Base-by-base conservation (phyloP, 2,797 vertebrate genomes). In the Mormyrus hasselquistii region DNA sequence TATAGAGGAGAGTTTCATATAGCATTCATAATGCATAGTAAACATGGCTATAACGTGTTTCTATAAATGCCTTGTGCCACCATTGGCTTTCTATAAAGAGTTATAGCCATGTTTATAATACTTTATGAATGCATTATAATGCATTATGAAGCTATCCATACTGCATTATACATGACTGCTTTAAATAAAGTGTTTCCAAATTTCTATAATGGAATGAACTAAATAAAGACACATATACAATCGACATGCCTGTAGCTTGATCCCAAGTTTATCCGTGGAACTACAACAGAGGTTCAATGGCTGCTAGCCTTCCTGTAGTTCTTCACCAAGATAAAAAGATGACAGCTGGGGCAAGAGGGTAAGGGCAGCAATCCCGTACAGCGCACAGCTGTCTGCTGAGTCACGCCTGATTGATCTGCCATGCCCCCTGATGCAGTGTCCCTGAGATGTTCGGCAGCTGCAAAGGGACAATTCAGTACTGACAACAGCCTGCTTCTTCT, bases 331-430 rank as follows among this genome's bases (percentile, higher is more conserved):
- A 73, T 29, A 38, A 73, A 73, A 73, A 5, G 76, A 41, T 82
- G 76, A 82, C 38, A 82, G 41, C 38, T 82, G 41, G 6, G 41
- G 34, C 76, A 47, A 82, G 41, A 19, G 76, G 16, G 14, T 82
- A 8, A 9, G 41, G 8, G 41, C 38, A 9, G 76, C 7, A n/a
- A 9, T 7, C 76, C 76, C 19, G 2, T 44, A 82, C 76, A 9
- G 38, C 2, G 3, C 76, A 82, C 41, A 82, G 76, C 76, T 82
- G 76, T 82, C 76, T 82, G 76, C 76, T 82, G 76, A 82, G 76
- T 82, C 76, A 47, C 8, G 7, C 76, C 19, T n/a, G 38, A 82
- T 82, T 82, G 76, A 82, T 82, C 76, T 47, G 41, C 41, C 1
- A 44, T 44, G 76, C 41, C 76, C 76, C 65, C 7, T 41, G 7